Evolutionary conservation across 2,797 vertebrate genomes (phyloP).

Genomic region (Pogoniulus pusillus): DNA sequence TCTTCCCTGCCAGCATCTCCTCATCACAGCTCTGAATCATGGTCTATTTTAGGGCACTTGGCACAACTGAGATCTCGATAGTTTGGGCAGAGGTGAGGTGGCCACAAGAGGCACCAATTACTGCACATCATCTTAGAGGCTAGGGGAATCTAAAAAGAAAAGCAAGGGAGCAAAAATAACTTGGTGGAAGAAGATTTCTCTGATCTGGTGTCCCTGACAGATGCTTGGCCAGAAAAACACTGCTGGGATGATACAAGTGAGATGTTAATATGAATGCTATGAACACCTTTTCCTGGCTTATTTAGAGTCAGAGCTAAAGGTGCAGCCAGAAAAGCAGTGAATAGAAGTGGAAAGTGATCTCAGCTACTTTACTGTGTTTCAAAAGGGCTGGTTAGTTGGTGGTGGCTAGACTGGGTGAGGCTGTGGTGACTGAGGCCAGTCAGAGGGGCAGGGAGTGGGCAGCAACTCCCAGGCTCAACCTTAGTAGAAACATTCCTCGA

Average conservation of each 20-base stretch:
- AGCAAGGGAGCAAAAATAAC: slow-evolving; percentile 52
- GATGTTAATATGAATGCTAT: not conserved
- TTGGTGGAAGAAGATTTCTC: slow-evolving; percentile 16
- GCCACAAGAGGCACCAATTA: slow-evolving; percentile 38
- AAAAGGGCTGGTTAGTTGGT: not conserved
- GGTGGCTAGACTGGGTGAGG: not conserved
- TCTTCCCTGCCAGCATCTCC: not conserved
- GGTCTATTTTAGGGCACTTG: slow-evolving; percentile 11
- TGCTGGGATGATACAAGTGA: not conserved
- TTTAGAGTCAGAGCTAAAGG: not conserved
- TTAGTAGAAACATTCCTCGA: not conserved
- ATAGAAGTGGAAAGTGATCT: not conserved
- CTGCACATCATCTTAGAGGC: slow-evolving; percentile 12
- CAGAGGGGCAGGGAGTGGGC: not conserved
- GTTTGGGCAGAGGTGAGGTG: slow-evolving; percentile 36
- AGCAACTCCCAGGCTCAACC: not conserved
- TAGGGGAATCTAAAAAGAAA: slow-evolving; percentile 28
- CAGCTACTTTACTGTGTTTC: not conserved
- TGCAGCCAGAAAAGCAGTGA: not conserved
- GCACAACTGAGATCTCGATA: not conserved
- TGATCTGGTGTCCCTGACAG: not conserved
- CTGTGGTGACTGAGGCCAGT: not conserved
- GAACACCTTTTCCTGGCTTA: not conserved
- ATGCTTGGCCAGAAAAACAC: slow-evolving; percentile 7
- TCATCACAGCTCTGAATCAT: slow-evolving; percentile 20